Percentiles rank a stretch among this genome's conserved stretches.
phyloP scores from a whole-genome alignment of 1,140 invertebrate species.

The Sitodiplosis mosellana region DNA sequence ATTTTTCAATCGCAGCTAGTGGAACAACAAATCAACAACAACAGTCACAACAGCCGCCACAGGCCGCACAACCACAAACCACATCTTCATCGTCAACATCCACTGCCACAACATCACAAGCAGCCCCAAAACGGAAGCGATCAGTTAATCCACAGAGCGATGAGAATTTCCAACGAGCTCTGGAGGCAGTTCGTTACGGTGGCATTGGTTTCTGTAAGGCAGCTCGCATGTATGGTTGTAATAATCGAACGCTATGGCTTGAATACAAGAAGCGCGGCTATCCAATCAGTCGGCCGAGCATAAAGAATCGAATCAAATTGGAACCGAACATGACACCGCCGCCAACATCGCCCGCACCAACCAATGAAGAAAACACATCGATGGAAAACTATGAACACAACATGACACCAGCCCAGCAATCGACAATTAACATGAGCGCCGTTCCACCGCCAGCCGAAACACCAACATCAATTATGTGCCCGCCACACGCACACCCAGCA shows the following conservation, averaged over 20 bases:
- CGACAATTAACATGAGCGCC: slow-evolving; percentile 29
- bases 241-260: slow-evolving; percentile 64
- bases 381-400: slow-evolving; percentile 26
- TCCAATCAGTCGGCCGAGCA: slow-evolving; percentile 51
- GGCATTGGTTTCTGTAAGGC: slow-evolving; percentile 71
- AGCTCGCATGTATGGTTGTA: slow-evolving; percentile 59
- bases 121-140: slow-evolving; percentile 33
- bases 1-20: no score
- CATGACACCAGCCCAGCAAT: slow-evolving; percentile 12
- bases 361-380: slow-evolving; percentile 16
- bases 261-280: slow-evolving; percentile 69
- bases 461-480: slow-evolving; percentile 26
- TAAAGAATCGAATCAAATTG: slow-evolving; percentile 46
- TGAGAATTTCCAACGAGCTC: slow-evolving; percentile 55
- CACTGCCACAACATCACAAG: slow-evolving; percentile 18
- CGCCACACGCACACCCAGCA: slow-evolving; percentile 24
- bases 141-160: slow-evolving; percentile 53
- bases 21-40: background rate
- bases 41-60: slow-evolving; percentile 1
- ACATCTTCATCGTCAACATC: slow-evolving; percentile 24
- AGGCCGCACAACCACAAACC: slow-evolving; percentile 5
- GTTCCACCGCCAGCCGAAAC: slow-evolving; percentile 29
- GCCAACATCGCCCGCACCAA: slow-evolving; percentile 22
- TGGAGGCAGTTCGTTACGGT: slow-evolving; percentile 61
- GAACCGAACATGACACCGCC: slow-evolving; percentile 34